phyloP scores from a whole-genome alignment of 2,113 vertebrate genomes.

The Philantomba maxwellii region DNA sequence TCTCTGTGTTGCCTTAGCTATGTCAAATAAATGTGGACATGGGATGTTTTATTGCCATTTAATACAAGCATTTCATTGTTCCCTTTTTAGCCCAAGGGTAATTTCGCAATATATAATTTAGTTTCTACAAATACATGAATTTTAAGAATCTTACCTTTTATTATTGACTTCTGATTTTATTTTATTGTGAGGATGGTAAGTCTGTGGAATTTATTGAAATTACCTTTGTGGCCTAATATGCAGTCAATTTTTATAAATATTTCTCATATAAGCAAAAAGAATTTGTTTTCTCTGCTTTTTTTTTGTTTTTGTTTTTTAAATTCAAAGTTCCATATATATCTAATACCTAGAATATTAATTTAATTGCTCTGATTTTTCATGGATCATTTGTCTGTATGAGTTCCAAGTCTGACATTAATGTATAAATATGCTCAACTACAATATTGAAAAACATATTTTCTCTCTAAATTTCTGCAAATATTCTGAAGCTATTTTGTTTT shows the following conservation, averaged over 20 bases:
- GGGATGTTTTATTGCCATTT: not conserved
- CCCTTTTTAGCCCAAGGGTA: not conserved
- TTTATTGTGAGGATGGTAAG: not conserved
- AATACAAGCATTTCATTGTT: not conserved
- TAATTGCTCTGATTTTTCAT: not conserved
- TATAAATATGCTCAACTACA: not conserved
- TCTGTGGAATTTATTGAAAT: not conserved
- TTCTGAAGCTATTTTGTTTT: not conserved
- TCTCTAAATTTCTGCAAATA: not conserved
- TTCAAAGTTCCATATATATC: not conserved
- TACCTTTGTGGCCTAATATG: not conserved
- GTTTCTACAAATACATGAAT: not conserved
- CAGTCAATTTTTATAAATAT: not conserved
- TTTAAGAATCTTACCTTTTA: not conserved
- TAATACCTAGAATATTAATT: not conserved
- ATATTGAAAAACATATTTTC: not conserved
- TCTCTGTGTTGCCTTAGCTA: not conserved
- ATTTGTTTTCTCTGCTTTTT: not conserved
- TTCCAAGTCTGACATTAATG: not conserved
- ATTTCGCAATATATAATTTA: not conserved
- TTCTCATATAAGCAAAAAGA: not conserved
- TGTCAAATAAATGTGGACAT: not conserved
- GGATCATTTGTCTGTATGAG: not conserved
- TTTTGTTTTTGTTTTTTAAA: not conserved
- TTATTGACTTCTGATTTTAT: constrained; percentile 20